Evolutionary conservation across 2,113 vertebrate genomes (phyloP).

Genomic region (Forbesichthys agassizii): DNA sequence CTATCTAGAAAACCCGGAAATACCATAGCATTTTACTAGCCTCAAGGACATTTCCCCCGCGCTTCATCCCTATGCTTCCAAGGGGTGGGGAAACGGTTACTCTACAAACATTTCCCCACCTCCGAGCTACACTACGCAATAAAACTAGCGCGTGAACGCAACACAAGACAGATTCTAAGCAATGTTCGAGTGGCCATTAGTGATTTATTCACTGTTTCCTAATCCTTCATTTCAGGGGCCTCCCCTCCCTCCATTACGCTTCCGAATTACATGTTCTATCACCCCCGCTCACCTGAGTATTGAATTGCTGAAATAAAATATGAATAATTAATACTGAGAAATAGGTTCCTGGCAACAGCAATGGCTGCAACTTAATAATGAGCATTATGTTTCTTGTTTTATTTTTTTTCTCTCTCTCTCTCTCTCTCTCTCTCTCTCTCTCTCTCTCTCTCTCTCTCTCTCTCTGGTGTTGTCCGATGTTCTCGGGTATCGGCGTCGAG

Average conservation of each 20-base stretch:
- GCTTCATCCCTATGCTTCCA: not conserved
- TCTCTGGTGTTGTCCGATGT: slow-evolving; percentile 48
- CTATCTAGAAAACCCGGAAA: slow-evolving; percentile 31
- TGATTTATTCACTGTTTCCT: slow-evolving; percentile 68
- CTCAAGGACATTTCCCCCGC: slow-evolving; percentile 35
- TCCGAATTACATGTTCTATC: slow-evolving; percentile 86
- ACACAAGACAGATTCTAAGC: slow-evolving; percentile 67
- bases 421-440: slow-evolving; percentile 22
- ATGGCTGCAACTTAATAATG: slow-evolving; percentile 96
- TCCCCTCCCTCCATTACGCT: slow-evolving; percentile 85
- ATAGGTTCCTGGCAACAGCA: slow-evolving; percentile 94
- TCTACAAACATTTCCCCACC: slow-evolving; percentile 60
- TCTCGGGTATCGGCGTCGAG: slow-evolving; percentile 76
- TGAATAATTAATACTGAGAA: slow-evolving; percentile 99
- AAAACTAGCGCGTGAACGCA: slow-evolving; percentile 70
- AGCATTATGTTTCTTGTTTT: slow-evolving; percentile 82
- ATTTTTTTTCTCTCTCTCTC: slow-evolving; percentile 26
- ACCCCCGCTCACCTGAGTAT: slow-evolving; percentile 97
- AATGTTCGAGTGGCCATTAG: slow-evolving; percentile 53
- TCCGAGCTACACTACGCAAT: slow-evolving; percentile 67
- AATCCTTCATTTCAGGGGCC: slow-evolving; percentile 42
- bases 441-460: slow-evolving; percentile 6
- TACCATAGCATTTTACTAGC: slow-evolving; percentile 34
- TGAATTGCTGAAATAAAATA: slow-evolving; percentile 97
- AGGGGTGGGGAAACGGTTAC: slow-evolving; percentile 60